phyloP scores from a whole-genome alignment of 2,797 vertebrate genomes.

The Octomys mimax region DNA sequence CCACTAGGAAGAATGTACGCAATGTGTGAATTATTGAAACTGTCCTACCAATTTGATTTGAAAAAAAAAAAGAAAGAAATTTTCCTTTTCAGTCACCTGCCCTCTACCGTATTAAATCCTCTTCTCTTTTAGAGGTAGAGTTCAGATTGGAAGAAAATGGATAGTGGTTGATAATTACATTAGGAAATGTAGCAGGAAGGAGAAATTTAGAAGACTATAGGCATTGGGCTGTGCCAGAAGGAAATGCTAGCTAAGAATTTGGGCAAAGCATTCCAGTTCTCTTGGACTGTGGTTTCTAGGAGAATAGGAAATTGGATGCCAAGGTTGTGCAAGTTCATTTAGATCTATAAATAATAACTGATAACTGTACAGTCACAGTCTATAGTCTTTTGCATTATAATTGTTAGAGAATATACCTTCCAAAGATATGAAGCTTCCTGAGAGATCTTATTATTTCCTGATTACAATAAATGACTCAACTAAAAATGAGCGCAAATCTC shows the following conservation, averaged over 20 bases:
- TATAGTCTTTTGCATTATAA: background rate
- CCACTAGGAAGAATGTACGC: too few species aligned
- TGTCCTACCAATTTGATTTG: too few species aligned
- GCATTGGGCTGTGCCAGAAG: background rate
- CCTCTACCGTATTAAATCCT: background rate
- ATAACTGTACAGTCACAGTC: background rate
- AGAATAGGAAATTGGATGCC: background rate
- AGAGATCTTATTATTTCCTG: conserved; percentile 49
- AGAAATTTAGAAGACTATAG: background rate
- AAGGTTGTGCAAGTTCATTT: background rate
- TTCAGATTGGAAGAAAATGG: background rate
- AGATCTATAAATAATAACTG: background rate
- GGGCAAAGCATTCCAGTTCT: background rate
- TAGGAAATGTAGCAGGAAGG: background rate
- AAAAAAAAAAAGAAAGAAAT: too few species aligned
- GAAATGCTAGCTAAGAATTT: background rate
- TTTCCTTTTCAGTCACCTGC: background rate
- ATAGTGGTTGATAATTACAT: background rate
- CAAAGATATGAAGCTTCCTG: background rate
- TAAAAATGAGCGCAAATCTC: background rate
- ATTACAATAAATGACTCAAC: background rate
- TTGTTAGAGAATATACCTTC: background rate
- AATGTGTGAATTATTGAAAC: too few species aligned
- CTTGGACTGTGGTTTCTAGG: conserved; percentile 28
- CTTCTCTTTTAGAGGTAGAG: background rate